Base-by-base conservation (phyloP, 2,888 invertebrate species). In the Drosophila anceps region DNA sequence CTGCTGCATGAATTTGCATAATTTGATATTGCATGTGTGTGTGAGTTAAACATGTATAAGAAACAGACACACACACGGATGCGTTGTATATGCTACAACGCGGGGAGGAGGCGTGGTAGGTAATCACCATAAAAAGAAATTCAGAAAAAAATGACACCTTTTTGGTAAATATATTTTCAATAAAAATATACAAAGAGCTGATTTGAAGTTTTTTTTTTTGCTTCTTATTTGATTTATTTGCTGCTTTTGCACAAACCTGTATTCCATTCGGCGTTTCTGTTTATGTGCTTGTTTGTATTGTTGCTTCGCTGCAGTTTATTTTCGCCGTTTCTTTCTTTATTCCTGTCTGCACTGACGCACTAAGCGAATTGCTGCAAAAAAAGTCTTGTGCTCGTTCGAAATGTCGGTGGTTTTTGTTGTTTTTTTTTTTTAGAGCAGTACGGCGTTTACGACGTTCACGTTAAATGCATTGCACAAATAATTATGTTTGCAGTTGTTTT, bases 401-500 rank as follows among this genome's bases (percentile, higher is more conserved):
- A 29, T 48, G 59, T 46, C 55, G 43, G 61, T 61, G 59, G 59
- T 61, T 58, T 68, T 48, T 63, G 33, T 57, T 24, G 46, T 29
- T 48, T 9, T 12, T 15, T 24, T 62, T 61, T 76, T 80, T 81
- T 76, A 58, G 72, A 84, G 76, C 76, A 79, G 51, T 65, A 71
- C 54, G 69, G 66, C 60, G 59, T 44, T 64, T 54, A 60, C 66
- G 71, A 65, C 67, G 76, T 65, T 73, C 67, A 86, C 84, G 79
- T 74, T 86, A 69, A 84, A 70, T 75, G 80, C 77, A 84, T 85
- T 84, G 84, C 88, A 77, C 69, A 88, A 85, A 77, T 70, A 78
- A 84, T 83, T 84, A 83, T 83, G 88, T 84, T 88, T 85, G 85
- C 76, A 66, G 83, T 79, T 84, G 82, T 87, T 87, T 29, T 86